Conservation (phyloP, 2,888 invertebrate species). For the Eilema sororculum region DNA sequence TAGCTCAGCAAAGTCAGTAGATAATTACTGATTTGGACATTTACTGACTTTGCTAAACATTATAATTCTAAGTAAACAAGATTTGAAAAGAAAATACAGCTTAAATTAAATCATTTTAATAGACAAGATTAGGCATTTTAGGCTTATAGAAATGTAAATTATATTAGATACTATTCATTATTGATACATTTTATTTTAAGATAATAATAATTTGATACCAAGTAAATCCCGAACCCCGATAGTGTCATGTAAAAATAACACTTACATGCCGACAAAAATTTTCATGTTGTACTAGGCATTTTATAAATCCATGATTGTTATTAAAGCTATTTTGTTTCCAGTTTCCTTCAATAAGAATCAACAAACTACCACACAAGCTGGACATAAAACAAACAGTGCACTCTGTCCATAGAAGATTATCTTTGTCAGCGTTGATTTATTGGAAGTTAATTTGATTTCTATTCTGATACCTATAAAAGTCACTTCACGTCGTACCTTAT, state of each 20-base stretch:
- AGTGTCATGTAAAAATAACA: too few species aligned
- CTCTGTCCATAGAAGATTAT: slow-evolving; percentile 44
- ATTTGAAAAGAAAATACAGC: neutral
- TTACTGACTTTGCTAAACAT: neutral
- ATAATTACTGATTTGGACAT: too few species aligned
- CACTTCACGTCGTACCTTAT: slow-evolving; percentile 43
- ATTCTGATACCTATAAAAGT: slow-evolving; percentile 43
- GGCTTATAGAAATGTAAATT: too few species aligned
- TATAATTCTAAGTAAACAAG: neutral
- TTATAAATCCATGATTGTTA: too few species aligned
- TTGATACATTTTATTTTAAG: too few species aligned
- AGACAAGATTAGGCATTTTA: neutral
- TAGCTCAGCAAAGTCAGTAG: neutral
- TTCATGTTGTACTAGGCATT: too few species aligned
- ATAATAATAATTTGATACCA: too few species aligned
- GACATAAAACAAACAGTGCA: slow-evolving; percentile 45
- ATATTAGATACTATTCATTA: too few species aligned
- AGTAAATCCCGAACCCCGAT: too few species aligned
- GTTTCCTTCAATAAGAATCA: too few species aligned
- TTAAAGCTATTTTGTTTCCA: too few species aligned
- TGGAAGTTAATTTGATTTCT: slow-evolving; percentile 52
- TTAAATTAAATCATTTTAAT: neutral
- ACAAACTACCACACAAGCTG: neutral
- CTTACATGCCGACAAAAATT: too few species aligned
- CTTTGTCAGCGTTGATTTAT: slow-evolving; percentile 41